phyloP scores from a whole-genome alignment of 2,888 invertebrate genomes.

The Anticlea derivata region DNA sequence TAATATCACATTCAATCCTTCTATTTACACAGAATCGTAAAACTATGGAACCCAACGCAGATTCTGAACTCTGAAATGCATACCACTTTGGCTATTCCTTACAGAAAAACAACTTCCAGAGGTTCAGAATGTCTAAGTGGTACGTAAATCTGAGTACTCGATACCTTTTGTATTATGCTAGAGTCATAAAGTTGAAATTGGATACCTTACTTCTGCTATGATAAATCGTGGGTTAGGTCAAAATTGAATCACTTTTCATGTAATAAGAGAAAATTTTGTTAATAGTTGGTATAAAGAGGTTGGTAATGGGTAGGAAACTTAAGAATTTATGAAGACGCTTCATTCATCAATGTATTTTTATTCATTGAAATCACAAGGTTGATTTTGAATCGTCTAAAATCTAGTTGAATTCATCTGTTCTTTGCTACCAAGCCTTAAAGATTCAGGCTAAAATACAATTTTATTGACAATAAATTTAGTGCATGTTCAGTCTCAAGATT shows the following conservation, averaged over 20 bases:
- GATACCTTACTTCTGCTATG: conserved; percentile 20
- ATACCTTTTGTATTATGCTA: conserved; percentile 26
- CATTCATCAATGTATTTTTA: no score
- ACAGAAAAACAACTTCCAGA: not conserved
- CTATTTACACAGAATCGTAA: conserved; percentile 46
- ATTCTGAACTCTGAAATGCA: conserved; percentile 28
- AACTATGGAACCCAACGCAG: conserved; percentile 36
- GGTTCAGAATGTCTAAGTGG: not conserved
- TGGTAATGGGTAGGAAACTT: no score
- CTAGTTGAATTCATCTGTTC: no score
- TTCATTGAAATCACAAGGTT: no score
- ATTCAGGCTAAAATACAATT: no score
- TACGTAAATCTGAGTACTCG: conserved; percentile 1
- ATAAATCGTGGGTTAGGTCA: conserved; percentile 16
- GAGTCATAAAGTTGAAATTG: conserved; percentile 25
- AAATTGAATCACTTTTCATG: conserved; percentile 17
- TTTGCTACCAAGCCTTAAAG: no score
- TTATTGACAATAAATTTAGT: no score
- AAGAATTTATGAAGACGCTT: no score
- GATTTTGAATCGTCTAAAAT: no score
- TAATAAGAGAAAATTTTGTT: not conserved
- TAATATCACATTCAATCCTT: conserved; percentile 47
- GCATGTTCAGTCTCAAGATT: no score
- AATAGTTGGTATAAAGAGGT: not conserved
- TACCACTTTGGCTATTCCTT: not conserved